A percentile compares a stretch with the other conserved stretches of the same genome.
These are phyloP conservation scores for Harpegnathos saltator DNA, from an alignment of 1,140 invertebrate species.

Conservation along the genomic window DNA sequence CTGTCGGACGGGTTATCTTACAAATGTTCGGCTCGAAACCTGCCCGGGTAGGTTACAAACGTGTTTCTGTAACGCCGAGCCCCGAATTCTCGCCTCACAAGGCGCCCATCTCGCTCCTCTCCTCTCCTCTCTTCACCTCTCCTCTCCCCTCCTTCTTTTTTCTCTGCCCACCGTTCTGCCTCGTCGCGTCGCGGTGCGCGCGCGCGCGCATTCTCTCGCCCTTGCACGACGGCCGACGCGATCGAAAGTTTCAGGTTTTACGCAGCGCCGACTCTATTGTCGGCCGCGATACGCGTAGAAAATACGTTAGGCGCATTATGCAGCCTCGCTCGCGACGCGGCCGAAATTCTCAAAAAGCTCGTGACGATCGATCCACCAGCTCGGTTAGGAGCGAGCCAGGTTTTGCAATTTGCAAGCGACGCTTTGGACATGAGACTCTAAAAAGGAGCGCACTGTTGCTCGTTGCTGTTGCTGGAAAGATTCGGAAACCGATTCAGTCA, in stretches of 20 bases:
- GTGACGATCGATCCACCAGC: background rate
- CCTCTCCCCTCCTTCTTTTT: background rate
- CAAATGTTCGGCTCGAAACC: slow-evolving; percentile 76
- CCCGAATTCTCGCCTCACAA: slow-evolving; percentile 75
- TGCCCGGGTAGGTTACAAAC: slow-evolving; percentile 74
- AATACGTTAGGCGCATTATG: slow-evolving; percentile 66
- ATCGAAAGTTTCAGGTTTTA: slow-evolving; percentile 66
- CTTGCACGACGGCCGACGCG: slow-evolving; percentile 40
- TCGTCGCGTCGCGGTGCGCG: slow-evolving; percentile 28
- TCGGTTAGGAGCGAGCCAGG: background rate
- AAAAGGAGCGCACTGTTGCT: no score
- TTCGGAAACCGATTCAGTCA: no score
- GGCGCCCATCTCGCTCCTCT: slow-evolving; percentile 50
- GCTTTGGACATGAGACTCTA: background rate
- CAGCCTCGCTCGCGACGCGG: background rate
- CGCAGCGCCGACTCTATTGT: slow-evolving; percentile 49
- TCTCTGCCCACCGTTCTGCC: slow-evolving; percentile 8
- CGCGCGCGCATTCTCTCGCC: slow-evolving; percentile 6
- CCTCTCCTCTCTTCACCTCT: background rate
- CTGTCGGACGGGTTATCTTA: slow-evolving; percentile 75
- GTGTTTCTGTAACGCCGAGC: slow-evolving; percentile 75
- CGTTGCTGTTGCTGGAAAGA: no score
- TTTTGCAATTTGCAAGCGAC: slow-evolving; percentile 6
- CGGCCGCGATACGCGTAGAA: slow-evolving; percentile 42
- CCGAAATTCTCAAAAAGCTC: slow-evolving; percentile 4